Percentiles rank a stretch among this genome's conserved stretches.
phyloP scores from a whole-genome alignment of 1,140 invertebrate species.

The Drosophila equinoxialis region DNA sequence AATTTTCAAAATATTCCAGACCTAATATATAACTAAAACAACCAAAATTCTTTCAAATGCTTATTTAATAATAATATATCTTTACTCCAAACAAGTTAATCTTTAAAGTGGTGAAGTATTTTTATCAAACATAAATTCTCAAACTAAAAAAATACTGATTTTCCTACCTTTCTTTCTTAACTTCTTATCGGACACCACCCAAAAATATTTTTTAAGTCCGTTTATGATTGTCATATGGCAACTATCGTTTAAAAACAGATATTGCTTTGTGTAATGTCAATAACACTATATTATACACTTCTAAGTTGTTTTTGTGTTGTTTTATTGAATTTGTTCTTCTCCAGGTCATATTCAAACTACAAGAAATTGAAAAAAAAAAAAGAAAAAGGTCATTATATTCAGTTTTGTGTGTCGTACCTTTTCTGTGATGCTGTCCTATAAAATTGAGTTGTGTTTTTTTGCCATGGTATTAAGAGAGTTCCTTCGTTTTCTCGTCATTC shows the following conservation, averaged over 20 bases:
- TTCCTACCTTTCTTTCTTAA: no score
- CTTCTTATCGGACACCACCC: no score
- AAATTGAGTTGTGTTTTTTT: conserved; percentile 44
- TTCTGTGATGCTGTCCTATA: conserved; percentile 33
- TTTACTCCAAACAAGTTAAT: no score
- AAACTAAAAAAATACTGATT: no score
- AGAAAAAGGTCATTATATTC: background rate
- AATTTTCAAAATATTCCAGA: no score
- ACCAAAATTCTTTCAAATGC: no score
- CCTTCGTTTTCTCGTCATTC: background rate
- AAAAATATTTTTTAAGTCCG: no score
- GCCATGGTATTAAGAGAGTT: conserved; percentile 9
- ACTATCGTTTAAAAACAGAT: background rate
- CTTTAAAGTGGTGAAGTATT: no score
- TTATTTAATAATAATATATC: no score
- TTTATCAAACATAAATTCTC: no score
- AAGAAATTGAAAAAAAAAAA: background rate
- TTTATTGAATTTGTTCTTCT: background rate
- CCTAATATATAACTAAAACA: no score
- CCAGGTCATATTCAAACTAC: background rate
- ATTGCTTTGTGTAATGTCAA: background rate
- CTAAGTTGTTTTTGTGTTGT: background rate
- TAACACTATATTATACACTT: background rate
- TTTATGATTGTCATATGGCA: background rate
- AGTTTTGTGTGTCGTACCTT: conserved; percentile 16